Percentiles rank a stretch among this genome's conserved stretches.
phyloP scores from a whole-genome alignment of 2,797 vertebrate genomes.

The Lycodopsis pacificus region DNA sequence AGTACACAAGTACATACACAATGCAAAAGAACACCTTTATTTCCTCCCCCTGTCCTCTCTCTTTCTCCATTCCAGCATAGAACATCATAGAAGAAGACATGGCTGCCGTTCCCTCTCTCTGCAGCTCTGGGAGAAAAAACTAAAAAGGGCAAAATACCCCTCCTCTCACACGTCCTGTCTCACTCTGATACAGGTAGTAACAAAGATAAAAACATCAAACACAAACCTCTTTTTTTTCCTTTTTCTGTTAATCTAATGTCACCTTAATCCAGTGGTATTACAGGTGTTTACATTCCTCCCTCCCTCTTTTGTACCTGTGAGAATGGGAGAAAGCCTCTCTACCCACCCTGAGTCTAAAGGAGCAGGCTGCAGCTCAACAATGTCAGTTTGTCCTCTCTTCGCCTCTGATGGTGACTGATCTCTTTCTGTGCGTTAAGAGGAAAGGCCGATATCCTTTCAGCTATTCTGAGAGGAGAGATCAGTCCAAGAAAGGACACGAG shows the following conservation, averaged over 20 bases:
- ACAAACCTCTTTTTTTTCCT: slow-evolving; percentile 45
- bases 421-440: slow-evolving; percentile 33
- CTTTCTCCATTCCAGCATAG: slow-evolving; percentile 81
- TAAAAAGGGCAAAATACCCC: slow-evolving; percentile 28
- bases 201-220: slow-evolving; percentile 74
- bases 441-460: slow-evolving; percentile 24
- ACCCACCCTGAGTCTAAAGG: slow-evolving; percentile 77
- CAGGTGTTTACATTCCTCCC: slow-evolving; percentile 73
- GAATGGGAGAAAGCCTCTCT: slow-evolving; percentile 67
- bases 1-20: slow-evolving; percentile 74
- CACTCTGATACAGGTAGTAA: slow-evolving; percentile 63
- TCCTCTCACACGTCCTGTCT: slow-evolving; percentile 54
- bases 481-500: slow-evolving; percentile 22
- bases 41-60: slow-evolving; percentile 48
- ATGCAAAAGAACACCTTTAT: slow-evolving; percentile 55
- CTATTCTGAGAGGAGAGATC: slow-evolving; percentile 31
- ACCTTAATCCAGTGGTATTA: slow-evolving; percentile 47
- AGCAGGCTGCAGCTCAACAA: slow-evolving; percentile 70
- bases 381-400: slow-evolving; percentile 55
- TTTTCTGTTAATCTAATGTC: slow-evolving; percentile 39
- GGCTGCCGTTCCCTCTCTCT: slow-evolving; percentile 47
- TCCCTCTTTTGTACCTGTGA: slow-evolving; percentile 55
- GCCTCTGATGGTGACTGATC: slow-evolving; percentile 25
- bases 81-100: slow-evolving; percentile 84
- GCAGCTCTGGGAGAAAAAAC: slow-evolving; percentile 63